Percentiles rank a stretch among this genome's conserved stretches.
Conservation (phyloP, 2,888 invertebrate genomes). For the Empis livida region DNA sequence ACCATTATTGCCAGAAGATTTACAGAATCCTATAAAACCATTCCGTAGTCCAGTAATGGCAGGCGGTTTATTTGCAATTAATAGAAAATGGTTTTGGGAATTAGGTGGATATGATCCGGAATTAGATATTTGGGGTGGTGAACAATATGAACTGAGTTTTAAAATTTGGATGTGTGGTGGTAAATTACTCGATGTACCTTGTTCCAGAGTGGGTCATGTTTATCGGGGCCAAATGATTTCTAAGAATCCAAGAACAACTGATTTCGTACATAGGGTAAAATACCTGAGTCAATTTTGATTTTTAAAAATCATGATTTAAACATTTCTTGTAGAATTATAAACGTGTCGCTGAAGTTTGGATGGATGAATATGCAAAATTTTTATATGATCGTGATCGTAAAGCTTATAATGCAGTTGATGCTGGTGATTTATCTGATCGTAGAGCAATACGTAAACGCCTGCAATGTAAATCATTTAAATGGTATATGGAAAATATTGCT, state of each 20-base stretch:
- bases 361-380: conserved; percentile 92
- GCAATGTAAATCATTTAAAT: conserved; percentile 83
- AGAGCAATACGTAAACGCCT: conserved; percentile 57
- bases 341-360: conserved; percentile 95
- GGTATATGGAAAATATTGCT: conserved; percentile 92
- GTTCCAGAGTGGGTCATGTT: conserved; percentile 84
- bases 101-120: conserved; percentile 90
- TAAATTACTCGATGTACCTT: conserved; percentile 83
- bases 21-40: conserved; percentile 27
- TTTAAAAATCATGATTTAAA: conserved; percentile 32
- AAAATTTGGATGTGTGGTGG: conserved; percentile 98
- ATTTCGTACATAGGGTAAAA: conserved; percentile 48
- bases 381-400: conserved; percentile 66
- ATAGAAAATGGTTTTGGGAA: conserved; percentile 88
- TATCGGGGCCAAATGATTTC: conserved; percentile 86
- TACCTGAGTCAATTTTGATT: background rate
- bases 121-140: conserved; percentile 95
- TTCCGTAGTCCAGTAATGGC: conserved; percentile 90
- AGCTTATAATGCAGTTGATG: conserved; percentile 56
- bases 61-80: conserved; percentile 92
- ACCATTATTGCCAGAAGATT: conserved; percentile 45
- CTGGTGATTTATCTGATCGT: conserved; percentile 74
- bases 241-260: conserved; percentile 80
- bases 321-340: conserved; percentile 62
- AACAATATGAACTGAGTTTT: conserved; percentile 94